Evolutionary conservation across 2,113 vertebrate species (phyloP).

Genomic region (Piaya cayana): DNA sequence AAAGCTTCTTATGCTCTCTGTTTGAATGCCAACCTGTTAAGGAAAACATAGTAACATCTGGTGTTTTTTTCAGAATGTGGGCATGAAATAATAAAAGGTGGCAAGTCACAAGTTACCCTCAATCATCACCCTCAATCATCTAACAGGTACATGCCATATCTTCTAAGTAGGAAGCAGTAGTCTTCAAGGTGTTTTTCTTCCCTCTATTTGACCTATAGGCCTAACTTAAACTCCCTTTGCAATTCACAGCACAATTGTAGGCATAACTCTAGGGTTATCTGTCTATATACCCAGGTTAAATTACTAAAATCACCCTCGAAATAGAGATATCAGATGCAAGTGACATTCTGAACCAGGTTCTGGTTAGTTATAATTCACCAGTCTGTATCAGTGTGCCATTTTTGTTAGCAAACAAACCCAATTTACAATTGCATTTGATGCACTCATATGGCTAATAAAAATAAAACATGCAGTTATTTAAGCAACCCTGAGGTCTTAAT

Average conservation of each 20-base stretch:
- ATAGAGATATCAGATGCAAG: not conserved
- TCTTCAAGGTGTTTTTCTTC: not conserved
- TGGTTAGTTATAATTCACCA: not conserved
- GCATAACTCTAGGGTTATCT: not conserved
- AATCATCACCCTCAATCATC: not conserved
- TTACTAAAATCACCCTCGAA: not conserved
- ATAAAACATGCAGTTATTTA: conserved; percentile 7
- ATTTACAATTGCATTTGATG: conserved; percentile 11
- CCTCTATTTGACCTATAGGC: not conserved
- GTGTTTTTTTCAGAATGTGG: not conserved
- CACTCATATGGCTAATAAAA: not conserved
- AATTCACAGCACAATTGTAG: not conserved
- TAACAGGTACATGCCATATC: not conserved
- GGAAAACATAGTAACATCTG: not conserved
- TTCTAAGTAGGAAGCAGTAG: not conserved
- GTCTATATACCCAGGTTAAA: not conserved
- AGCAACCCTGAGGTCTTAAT: not conserved
- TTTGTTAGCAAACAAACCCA: not conserved
- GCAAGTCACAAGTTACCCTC: not conserved
- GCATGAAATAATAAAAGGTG: not conserved
- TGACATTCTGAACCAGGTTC: not conserved
- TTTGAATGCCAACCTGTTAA: not conserved
- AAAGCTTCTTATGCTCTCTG: not conserved
- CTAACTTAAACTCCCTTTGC: not conserved
- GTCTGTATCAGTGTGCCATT: not conserved